These are phyloP conservation scores for Sebastes hubbsi DNA, from an alignment of 2,797 vertebrate genomes.

Conservation along the genomic window DNA sequence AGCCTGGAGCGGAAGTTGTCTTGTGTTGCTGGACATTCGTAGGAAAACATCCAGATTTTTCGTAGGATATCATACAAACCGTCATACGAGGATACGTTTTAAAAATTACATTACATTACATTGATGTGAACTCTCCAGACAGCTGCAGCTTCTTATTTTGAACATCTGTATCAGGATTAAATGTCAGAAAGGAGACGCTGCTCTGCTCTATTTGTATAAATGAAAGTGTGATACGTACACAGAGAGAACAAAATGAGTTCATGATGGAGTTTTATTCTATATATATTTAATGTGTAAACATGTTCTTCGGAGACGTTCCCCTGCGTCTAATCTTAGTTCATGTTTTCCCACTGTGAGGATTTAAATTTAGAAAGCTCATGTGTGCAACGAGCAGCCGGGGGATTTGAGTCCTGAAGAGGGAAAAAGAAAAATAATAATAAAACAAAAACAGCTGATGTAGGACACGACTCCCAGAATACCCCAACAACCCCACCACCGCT, in stretches of 20 bases:
- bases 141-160: neutral
- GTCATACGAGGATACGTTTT: no score
- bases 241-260: neutral
- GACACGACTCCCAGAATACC: slow-evolving; percentile 12
- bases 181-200: neutral
- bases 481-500: neutral
- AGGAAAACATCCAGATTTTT: no score
- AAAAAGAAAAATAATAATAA: neutral
- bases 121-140: no score
- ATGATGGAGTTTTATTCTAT: neutral
- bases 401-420: slow-evolving; percentile 17
- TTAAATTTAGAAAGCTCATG: slow-evolving; percentile 30
- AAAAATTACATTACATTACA: no score
- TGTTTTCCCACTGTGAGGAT: neutral
- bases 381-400: slow-evolving; percentile 16
- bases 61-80: no score
- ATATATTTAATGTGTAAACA: neutral
- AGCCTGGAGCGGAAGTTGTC: no score
- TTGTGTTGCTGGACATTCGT: no score
- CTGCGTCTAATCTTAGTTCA: neutral
- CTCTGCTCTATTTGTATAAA: neutral
- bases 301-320: neutral
- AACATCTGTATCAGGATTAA: neutral
- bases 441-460: slow-evolving; percentile 12
- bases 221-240: neutral